Evolutionary conservation across 2,113 vertebrate species (phyloP), one percentile per base, ranked within the genome.

Genomic region (Platanista minor): DNA sequence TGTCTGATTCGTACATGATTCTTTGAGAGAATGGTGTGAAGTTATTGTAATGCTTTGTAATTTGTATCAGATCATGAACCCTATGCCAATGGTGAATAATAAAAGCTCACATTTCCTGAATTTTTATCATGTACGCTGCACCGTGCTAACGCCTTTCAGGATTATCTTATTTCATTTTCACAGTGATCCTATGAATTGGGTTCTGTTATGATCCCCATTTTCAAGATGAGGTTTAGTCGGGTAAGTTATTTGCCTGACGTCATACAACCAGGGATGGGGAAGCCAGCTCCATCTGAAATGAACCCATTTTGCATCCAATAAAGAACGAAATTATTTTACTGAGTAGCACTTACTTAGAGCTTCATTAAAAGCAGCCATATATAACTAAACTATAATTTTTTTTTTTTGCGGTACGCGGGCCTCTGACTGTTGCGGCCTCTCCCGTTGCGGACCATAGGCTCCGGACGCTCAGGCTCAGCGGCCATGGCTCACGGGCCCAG

Each of bases 301-400:
- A 77, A 52, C 23, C 77, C 39, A 41, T 0, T 3, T 4, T 0
- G 8, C 25, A 21, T 5, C 49, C 66, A 1, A 2, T 9, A n/a
- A 43, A 90, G 81, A 86, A 91, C 10, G 11, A 87, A 20, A 23
- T 39, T 31, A 29, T 31, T 46, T 23, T 25, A 31, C 43, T 1
- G 66, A 67, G 36, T 15, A 46, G 27, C 71, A 9, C 0, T 8
- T 25, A 43, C 72, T 86, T 23, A 46, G 4, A 67, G 27, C 54
- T 80, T 52, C 64, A 3, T 27, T 27, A 17, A 61, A 71, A 91
- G 39, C 21, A 27, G 64, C 33, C n/a, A 66, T 33, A 80, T 57
- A 17, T 23, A 80, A 52, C 36, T 41, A n/a, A 72, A 39, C 33
- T 5, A 3, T 36, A 17, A n/a, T 52, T 33, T 78, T n/a, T 46